Evolutionary conservation across 2,888 invertebrate species (phyloP), one percentile per base, ranked within the genome.

Genomic region (Allolobophora icterica): DNA sequence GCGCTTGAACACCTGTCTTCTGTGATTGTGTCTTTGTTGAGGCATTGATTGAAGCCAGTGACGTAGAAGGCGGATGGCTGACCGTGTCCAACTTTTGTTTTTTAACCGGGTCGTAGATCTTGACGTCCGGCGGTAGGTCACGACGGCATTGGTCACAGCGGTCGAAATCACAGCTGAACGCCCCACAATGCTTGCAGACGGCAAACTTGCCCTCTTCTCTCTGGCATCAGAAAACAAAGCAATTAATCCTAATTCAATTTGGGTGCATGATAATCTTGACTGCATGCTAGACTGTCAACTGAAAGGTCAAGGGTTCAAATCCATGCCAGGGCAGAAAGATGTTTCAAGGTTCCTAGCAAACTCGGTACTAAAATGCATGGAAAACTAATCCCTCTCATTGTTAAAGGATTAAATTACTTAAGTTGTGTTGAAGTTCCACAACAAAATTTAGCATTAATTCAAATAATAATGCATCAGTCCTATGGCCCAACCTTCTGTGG

Each of bases 121-220:
- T 92, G 93, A 92, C 95, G 91, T 94, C 93, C 13, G 92, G 93
- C 19, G 95, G 94, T 33, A 96, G 93, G 90, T 92, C 93, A 91
- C 94, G 93, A 45, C 93, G 94, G 96, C 97, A 97, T 96, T 96
- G 95, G 95, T 97, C 97, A 95, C 98, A 98, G 92, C 96, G 96
- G 93, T 97, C 97, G 95, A 98, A 97, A 95, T 98, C 97, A 93
- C 96, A 96, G 90, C 97, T 97, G 89, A 97, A 96, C 94, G 97
- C 97, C 34, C 98, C 98, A 95, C 98, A 98, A 93, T 96, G 96
- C 92, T 96, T 96, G 95, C 98, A 98, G 2, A 98, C 96, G 21
- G 93, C 93, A 91, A 90, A 93, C 87, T 92, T 93, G 0, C 92
- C 92, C 34, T 93, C 91, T 40, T 92, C 92, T 89, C 89, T 84